Base-by-base conservation (phyloP, 1,140 invertebrate genomes). In the Bactericera cockerelli region DNA sequence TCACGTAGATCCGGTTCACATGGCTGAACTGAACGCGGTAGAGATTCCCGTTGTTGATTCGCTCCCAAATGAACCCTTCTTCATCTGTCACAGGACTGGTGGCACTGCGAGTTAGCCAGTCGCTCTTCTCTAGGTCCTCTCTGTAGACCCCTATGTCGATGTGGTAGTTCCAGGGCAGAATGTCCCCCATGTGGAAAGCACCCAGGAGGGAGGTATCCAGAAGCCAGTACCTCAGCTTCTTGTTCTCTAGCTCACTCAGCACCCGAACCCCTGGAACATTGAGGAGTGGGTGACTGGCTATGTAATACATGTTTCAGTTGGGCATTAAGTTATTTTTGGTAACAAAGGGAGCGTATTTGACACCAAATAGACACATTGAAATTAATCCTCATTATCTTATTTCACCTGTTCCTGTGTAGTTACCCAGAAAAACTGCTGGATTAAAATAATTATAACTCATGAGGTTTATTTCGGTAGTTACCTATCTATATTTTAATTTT, bases 191-290 rank as follows among this genome's bases (percentile, higher is more conserved):
- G 58, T 86, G 76, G 65, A 88, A 87, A 33, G 90, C 90, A 10
- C 89, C 89, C 1, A 93, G 71, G n/a, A 95, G 70, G n/a, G 87
- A 90, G 1, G 86, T 83, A 16, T 87, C 89, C 71, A 94, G 90
- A 6, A 94, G 70, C 91, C 90, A 94, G 67, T 87, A 66, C 22
- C 65, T 58, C 1, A 63, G 58, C 11, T 60, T 31, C 14, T 58
- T 57, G 24, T 54, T 33, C 49, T 66, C 62, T 42, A 66, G 38
- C 59, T 66, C 63, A 14, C 62, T 39, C n/a, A 66, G 63, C 10
- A 66, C 65, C 54, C 64, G 65, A 8, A 42, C 42, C 3, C 42
- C 42, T 49, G 42, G 3, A 49, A 49, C 22, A 22, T 49, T 6
- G 3, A 49, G 22, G 22, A 19, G n/a, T n/a, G n/a, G n/a, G n/a